phyloP scores from a whole-genome alignment of 2,888 invertebrate species.

The Timandra comae region DNA sequence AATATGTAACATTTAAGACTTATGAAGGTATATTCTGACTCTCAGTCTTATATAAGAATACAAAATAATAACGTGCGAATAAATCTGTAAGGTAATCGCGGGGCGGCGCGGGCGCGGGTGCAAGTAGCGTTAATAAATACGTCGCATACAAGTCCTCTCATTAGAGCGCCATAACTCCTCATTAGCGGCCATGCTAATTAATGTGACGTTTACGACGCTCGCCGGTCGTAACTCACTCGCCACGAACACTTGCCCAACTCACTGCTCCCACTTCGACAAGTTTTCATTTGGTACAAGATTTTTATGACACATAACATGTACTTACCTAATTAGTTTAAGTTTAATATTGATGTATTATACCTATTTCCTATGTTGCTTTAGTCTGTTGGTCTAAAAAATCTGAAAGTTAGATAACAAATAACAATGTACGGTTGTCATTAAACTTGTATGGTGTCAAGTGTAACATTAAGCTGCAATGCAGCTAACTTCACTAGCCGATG shows the following conservation, averaged over 20 bases:
- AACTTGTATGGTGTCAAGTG: constrained; percentile 49
- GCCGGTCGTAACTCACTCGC: constrained; percentile 35
- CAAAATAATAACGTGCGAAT: constrained; percentile 7
- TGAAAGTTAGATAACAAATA: too few species aligned
- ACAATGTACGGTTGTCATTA: constrained; percentile 23
- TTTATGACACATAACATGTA: too few species aligned
- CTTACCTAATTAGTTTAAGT: too few species aligned
- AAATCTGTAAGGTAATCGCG: constrained; percentile 24
- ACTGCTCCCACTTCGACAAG: constrained; percentile 6
- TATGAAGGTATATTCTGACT: too few species aligned
- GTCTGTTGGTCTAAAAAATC: too few species aligned
- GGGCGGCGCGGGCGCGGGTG: constrained; percentile 14
- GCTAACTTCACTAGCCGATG: constrained; percentile 35
- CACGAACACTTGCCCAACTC: constrained; percentile 4
- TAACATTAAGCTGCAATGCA: constrained; percentile 48
- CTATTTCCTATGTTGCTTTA: too few species aligned
- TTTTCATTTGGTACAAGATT: not conserved
- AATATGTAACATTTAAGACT: too few species aligned
- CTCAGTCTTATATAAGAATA: too few species aligned
- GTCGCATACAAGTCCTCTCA: constrained; percentile 37
- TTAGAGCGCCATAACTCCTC: constrained; percentile 74
- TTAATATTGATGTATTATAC: too few species aligned
- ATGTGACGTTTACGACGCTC: constrained; percentile 70
- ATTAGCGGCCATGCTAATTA: constrained; percentile 74
- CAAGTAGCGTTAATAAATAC: constrained; percentile 24